phyloP scores from a whole-genome alignment of 2,888 invertebrate genomes.

The Nymphalis urticae region DNA sequence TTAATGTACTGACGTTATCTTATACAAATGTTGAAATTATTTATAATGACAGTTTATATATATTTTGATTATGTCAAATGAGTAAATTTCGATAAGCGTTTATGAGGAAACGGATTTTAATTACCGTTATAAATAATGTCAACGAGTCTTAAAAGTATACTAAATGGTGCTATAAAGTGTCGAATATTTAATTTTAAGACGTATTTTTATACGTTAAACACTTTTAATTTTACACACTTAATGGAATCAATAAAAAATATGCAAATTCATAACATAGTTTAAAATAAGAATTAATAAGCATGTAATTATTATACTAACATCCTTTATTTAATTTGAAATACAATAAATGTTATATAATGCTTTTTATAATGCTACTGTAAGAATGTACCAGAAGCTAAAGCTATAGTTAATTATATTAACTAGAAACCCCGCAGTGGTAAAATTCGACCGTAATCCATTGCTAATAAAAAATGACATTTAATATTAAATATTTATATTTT shows the following conservation, averaged over 20 bases:
- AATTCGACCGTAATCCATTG: too few relatives aligned
- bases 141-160: slow-evolving; percentile 32
- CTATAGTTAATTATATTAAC: too few relatives aligned
- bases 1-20: not conserved
- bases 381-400: not conserved
- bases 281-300: not conserved
- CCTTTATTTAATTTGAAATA: not conserved
- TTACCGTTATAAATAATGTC: slow-evolving; percentile 33
- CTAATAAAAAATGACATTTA: too few relatives aligned
- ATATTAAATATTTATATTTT: too few relatives aligned
- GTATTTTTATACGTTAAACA: slow-evolving; percentile 8
- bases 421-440: too few relatives aligned
- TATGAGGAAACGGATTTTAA: slow-evolving; percentile 33
- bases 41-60: slow-evolving; percentile 10
- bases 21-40: slow-evolving; percentile 9
- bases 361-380: not conserved
- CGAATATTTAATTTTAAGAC: slow-evolving; percentile 23
- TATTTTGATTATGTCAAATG: slow-evolving; percentile 11
- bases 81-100: slow-evolving; percentile 28
- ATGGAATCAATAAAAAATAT: not conserved
- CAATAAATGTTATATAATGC: not conserved
- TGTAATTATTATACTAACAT: slow-evolving; percentile 1
- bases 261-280: not conserved
- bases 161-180: slow-evolving; percentile 30
- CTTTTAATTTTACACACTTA: slow-evolving; percentile 3